phyloP scores from a whole-genome alignment of 2,113 vertebrate genomes.

The pig (Sus scrofa) region DNA sequence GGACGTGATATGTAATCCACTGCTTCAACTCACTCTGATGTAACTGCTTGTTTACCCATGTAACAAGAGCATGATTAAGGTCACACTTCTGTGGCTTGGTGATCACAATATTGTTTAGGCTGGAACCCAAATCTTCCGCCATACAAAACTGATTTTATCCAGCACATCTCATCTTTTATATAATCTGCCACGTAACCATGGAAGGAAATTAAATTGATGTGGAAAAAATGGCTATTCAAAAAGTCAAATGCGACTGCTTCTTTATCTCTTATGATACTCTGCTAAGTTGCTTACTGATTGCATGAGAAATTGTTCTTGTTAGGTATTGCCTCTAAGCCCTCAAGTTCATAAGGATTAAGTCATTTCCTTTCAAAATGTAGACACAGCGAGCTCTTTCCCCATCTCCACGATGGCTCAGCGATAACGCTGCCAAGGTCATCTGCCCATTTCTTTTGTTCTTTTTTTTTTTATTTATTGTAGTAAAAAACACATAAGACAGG shows the following conservation, averaged over 20 bases:
- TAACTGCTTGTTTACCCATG: conserved; percentile 53
- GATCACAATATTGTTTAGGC: conserved; percentile 55
- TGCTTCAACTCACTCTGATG: not conserved
- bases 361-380: conserved; percentile 17
- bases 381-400: not conserved
- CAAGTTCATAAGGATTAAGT: not conserved
- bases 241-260: not conserved
- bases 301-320: not conserved
- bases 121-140: not conserved
- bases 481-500: not conserved
- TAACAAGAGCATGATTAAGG: conserved; percentile 58
- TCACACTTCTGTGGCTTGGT: not conserved
- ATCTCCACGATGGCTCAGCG: not conserved
- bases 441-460: not conserved
- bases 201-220: conserved; percentile 54
- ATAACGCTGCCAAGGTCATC: not conserved
- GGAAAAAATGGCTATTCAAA: conserved; percentile 42
- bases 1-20: conserved; percentile 49
- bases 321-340: not conserved
- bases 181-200: not conserved
- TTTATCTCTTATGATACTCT: not conserved
- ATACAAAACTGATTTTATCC: conserved; percentile 40
- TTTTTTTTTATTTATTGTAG: not conserved
- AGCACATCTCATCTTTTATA: conserved; percentile 18
- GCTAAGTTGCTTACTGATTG: conserved; percentile 29